Percentiles rank a stretch among this genome's conserved stretches.
phyloP scores from a whole-genome alignment of 2,888 invertebrate genomes.

The Mamestra brassicae region DNA sequence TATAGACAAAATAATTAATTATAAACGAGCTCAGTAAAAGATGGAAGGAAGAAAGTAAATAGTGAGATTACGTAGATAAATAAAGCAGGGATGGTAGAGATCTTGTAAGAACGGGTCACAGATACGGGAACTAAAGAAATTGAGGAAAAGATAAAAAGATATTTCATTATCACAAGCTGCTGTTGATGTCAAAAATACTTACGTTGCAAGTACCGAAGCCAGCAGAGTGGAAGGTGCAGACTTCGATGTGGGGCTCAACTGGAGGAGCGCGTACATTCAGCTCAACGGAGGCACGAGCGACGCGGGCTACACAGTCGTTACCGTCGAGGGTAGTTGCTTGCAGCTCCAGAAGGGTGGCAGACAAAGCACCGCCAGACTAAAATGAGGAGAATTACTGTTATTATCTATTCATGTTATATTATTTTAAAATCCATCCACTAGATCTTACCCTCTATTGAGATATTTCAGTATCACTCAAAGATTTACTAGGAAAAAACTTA shows the following conservation, averaged over 20 bases:
- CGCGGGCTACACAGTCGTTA: slow-evolving; percentile 64
- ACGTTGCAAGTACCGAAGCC: slow-evolving; percentile 79
- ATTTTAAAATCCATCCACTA: too few relatives aligned
- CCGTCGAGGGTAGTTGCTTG: slow-evolving; percentile 62
- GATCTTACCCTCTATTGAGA: too few relatives aligned
- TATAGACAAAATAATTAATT: too few relatives aligned
- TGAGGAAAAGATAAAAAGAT: background rate
- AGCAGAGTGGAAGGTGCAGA: slow-evolving; percentile 75
- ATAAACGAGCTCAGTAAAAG: background rate
- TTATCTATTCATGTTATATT: too few relatives aligned
- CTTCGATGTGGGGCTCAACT: slow-evolving; percentile 76
- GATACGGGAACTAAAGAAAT: background rate
- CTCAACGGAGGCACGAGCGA: slow-evolving; percentile 54
- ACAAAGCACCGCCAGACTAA: slow-evolving; percentile 66
- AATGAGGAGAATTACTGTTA: background rate
- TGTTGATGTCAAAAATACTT: slow-evolving; percentile 55
- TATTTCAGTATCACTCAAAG: too few relatives aligned
- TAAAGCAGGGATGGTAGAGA: background rate
- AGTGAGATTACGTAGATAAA: background rate
- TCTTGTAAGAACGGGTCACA: background rate
- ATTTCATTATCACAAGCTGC: too few relatives aligned
- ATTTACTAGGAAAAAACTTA: too few relatives aligned
- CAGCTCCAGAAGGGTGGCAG: slow-evolving; percentile 69
- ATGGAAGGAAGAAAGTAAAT: background rate
- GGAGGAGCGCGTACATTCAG: slow-evolving; percentile 70